Base-by-base conservation (phyloP, 2,113 vertebrate genomes). In the Orcinus orca region DNA sequence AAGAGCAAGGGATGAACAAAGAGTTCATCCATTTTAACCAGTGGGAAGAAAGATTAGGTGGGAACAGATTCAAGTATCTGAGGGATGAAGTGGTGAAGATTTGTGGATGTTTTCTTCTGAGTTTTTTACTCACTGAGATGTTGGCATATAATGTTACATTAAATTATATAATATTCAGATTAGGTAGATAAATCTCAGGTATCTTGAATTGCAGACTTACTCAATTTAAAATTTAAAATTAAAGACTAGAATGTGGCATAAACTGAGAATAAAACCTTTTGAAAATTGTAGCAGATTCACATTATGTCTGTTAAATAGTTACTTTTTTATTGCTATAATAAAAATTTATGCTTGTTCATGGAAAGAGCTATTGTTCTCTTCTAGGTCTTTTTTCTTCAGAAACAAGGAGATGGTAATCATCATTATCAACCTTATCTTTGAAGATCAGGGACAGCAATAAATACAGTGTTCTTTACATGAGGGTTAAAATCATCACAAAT, bases 191-290 rank as follows among this genome's bases (percentile, higher is more conserved):
- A 71, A 63, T 26, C 8, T 70, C 31, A 92, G 38, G 6, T 93
- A 29, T 84, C 41, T 68, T 80, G 60, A 90, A 71, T 41, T 87
- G 44, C 36, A 95, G 15, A 62, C 36, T 87, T 70, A 53, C 33
- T 90, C 73, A 83, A 67, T 67, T 84, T 38, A 88, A 88, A 44
- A 67, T 53, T 83, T 58, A 33, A 95, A 93, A 80, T 71, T 89
- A 71, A 74, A 11, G 1, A 12, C 8, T 63, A 44, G 33, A 96
- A 53, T 92, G 62, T 67, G 68, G 2, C 33, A 86, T 73, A 85
- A 68, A 82, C 7, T 44, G 21, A 95, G 14, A 76, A 55, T 87
- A 74, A 44, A 79, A 44, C 11, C 29, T 73, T 96, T 58, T 82
- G 29, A 74, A 88, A 87, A 86, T 62, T 79, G 20, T 70, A 60